These are phyloP conservation scores for Sceloporus undulatus DNA, from an alignment of 2,113 vertebrate genomes.

Conservation along the genomic window DNA sequence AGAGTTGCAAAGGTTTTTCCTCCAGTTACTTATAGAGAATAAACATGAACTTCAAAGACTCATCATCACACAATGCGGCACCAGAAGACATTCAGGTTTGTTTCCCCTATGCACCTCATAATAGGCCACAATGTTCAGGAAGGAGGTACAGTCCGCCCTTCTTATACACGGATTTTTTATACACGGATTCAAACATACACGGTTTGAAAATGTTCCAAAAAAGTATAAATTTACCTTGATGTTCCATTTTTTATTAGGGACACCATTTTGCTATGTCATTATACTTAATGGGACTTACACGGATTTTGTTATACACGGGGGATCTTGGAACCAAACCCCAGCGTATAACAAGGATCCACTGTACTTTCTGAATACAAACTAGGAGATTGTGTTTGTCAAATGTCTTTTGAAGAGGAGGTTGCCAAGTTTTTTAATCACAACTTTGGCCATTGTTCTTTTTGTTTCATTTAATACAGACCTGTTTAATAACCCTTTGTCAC, in stretches of 20 bases:
- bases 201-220: too few species aligned
- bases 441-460: conserved; percentile 24
- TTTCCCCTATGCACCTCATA: conserved; percentile 10
- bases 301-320: too few species aligned
- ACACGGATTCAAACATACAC: too few species aligned
- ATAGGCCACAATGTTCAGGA: neutral
- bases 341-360: too few species aligned
- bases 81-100: conserved; percentile 16
- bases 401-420: neutral
- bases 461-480: conserved; percentile 74
- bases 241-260: too few species aligned
- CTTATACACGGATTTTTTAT: too few species aligned
- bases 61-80: neutral
- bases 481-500: conserved; percentile 82
- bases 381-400: conserved; percentile 3
- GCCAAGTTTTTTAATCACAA: conserved; percentile 10
- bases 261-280: too few species aligned
- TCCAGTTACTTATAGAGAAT: conserved; percentile 8
- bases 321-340: too few species aligned
- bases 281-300: too few species aligned
- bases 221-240: too few species aligned
- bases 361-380: conserved; percentile 8
- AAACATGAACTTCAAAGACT: neutral
- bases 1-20: neutral
- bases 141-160: neutral